A percentile compares a stretch with the other conserved stretches of the same genome.
Evolutionary conservation across 2,113 vertebrate species (phyloP).

Genomic region (Oreochromis aureus): DNA sequence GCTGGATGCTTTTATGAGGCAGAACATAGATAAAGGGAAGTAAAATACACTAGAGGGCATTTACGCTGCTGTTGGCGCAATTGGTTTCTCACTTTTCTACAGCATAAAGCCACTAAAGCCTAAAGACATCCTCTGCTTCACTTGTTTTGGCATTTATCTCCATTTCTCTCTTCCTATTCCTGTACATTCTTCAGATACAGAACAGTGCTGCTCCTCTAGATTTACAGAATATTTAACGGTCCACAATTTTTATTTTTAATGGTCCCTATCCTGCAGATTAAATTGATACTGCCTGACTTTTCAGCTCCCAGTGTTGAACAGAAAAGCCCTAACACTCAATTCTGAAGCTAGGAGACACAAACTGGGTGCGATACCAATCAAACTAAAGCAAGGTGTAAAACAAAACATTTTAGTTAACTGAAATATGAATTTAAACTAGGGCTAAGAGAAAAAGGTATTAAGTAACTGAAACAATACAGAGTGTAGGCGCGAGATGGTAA

Average conservation of each 20-base stretch:
- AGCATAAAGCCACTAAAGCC: not conserved
- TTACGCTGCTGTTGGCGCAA: not conserved
- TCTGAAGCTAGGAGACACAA: not conserved
- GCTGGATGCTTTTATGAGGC: conserved; percentile 4
- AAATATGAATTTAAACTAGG: not conserved
- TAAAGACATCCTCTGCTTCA: not conserved
- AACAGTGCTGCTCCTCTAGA: not conserved
- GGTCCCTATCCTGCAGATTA: not conserved
- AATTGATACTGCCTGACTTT: not conserved
- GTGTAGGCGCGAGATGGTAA: not conserved
- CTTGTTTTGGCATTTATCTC: not conserved
- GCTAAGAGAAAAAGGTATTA: not conserved
- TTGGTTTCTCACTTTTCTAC: not conserved
- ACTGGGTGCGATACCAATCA: too few relatives aligned
- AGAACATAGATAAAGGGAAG: not conserved
- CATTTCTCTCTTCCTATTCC: not conserved
- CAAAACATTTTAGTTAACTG: not conserved
- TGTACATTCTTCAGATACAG: not conserved
- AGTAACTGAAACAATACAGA: not conserved
- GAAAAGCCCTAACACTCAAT: not conserved
- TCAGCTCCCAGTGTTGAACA: not conserved
- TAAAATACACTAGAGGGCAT: not conserved
- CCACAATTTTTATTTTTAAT: not conserved
- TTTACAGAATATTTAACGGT: not conserved
- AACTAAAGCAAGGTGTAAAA: not conserved